Conservation (phyloP, 2,797 vertebrate species). For the Gastrophryne carolinensis region DNA sequence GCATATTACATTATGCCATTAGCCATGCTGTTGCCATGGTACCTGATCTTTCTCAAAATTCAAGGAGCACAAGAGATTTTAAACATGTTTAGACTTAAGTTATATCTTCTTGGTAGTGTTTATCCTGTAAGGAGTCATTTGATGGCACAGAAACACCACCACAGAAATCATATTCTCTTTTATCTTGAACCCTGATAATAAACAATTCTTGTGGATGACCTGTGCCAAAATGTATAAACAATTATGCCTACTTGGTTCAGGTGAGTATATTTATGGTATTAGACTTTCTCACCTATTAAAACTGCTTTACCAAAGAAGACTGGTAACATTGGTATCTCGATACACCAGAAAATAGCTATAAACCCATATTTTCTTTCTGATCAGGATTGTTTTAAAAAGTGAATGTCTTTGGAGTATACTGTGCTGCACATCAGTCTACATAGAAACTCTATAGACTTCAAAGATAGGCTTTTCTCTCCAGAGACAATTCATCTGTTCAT, state of each 20-base stretch:
- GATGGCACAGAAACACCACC: constrained; percentile 30
- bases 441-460: constrained; percentile 31
- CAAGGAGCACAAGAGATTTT: constrained; percentile 31
- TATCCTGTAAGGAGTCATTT: constrained; percentile 46
- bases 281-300: too few relatives aligned
- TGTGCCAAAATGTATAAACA: too few relatives aligned
- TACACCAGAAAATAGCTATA: too few relatives aligned
- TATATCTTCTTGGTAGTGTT: constrained; percentile 46
- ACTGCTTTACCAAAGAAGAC: too few relatives aligned
- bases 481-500: constrained; percentile 50
- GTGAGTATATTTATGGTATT: too few relatives aligned
- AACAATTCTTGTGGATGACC: too few relatives aligned
- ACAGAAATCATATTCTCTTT: too few relatives aligned
- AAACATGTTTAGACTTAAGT: constrained; percentile 38
- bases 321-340: too few relatives aligned
- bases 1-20: constrained; percentile 4
- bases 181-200: too few relatives aligned
- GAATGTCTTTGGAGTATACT: constrained; percentile 39
- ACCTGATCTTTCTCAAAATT: constrained; percentile 49
- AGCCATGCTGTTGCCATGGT: constrained; percentile 38
- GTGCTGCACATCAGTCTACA: constrained; percentile 34
- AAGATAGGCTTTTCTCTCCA: constrained; percentile 41
- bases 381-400: constrained; percentile 30
- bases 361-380: constrained; percentile 30
- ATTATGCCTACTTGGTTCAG: too few relatives aligned